A percentile compares a stretch with the other conserved stretches of the same genome.
phyloP scores from a whole-genome alignment of 2,888 invertebrate species.

The Mesopsocus fuscifrons region DNA sequence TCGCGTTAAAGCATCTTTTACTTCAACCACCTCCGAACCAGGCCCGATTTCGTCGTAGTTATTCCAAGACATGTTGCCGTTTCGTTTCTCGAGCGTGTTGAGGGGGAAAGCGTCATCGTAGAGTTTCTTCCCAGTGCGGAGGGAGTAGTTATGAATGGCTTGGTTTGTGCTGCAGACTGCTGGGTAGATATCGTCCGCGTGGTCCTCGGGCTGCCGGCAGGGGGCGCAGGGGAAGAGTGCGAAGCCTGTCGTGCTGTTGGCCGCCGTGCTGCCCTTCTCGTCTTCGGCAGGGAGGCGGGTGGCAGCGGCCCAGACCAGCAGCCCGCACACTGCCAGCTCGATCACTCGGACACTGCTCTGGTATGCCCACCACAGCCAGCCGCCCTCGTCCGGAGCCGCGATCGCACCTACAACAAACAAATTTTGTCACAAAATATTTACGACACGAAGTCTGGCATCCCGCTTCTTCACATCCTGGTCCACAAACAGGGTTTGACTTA shows the following conservation, averaged over 20 bases:
- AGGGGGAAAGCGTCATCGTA: slow-evolving; percentile 46
- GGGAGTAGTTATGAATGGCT: slow-evolving; percentile 64
- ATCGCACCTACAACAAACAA: too few relatives aligned
- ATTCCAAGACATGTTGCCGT: slow-evolving; percentile 8
- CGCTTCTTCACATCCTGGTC: too few relatives aligned
- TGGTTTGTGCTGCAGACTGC: slow-evolving; percentile 74
- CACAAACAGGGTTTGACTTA: too few relatives aligned
- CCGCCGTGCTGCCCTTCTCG: slow-evolving; percentile 34
- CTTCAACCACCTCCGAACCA: slow-evolving; percentile 5
- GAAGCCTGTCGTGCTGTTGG: slow-evolving; percentile 35
- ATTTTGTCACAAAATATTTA: too few relatives aligned
- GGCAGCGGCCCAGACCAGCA: slow-evolving; percentile 75
- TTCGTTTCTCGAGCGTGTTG: slow-evolving; percentile 24
- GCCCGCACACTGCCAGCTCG: slow-evolving; percentile 71
- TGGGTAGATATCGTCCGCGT: slow-evolving; percentile 66
- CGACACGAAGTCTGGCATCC: too few relatives aligned
- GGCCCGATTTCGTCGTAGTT: slow-evolving; percentile 9
- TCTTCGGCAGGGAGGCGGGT: slow-evolving; percentile 30
- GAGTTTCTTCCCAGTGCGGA: slow-evolving; percentile 55
- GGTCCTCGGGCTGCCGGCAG: slow-evolving; percentile 58
- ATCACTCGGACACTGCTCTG: slow-evolving; percentile 68
- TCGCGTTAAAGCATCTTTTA: slow-evolving; percentile 4
- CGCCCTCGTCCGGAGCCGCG: slow-evolving; percentile 23
- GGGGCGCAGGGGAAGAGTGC: slow-evolving; percentile 66
- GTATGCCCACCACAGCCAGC: slow-evolving; percentile 85